phyloP scores from a whole-genome alignment of 2,888 invertebrate species.

The Scotopteryx bipunctaria region DNA sequence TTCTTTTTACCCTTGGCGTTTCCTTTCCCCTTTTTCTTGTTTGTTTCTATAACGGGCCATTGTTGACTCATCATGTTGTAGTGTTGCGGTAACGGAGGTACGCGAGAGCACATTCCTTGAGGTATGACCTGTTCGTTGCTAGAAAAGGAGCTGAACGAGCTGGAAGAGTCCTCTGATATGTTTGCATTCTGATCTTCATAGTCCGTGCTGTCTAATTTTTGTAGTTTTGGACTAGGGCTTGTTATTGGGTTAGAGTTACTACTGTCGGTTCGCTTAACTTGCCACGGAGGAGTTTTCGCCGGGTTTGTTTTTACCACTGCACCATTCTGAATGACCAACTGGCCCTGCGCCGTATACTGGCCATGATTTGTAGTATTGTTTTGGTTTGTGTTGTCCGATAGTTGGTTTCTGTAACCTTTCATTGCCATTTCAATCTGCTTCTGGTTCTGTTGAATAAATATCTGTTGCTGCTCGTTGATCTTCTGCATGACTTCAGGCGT shows the following conservation, averaged over 20 bases:
- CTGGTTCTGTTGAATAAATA: slow-evolving; percentile 82
- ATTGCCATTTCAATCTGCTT: slow-evolving; percentile 81
- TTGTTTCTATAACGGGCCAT: slow-evolving; percentile 65
- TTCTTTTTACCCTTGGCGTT: slow-evolving; percentile 81
- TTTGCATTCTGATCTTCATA: slow-evolving; percentile 66
- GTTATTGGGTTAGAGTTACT: slow-evolving; percentile 53
- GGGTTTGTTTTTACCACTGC: slow-evolving; percentile 77
- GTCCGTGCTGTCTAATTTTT: slow-evolving; percentile 64
- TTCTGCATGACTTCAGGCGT: slow-evolving; percentile 82
- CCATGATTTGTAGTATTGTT: slow-evolving; percentile 59
- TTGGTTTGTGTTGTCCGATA: slow-evolving; percentile 60
- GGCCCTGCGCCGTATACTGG: slow-evolving; percentile 68
- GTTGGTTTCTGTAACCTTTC: slow-evolving; percentile 74
- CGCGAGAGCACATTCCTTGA: slow-evolving; percentile 86
- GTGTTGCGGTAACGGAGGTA: slow-evolving; percentile 89
- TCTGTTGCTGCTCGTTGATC: slow-evolving; percentile 82
- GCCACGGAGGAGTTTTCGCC: slow-evolving; percentile 85
- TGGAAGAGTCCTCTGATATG: slow-evolving; percentile 65
- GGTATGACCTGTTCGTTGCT: slow-evolving; percentile 63
- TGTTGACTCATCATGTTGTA: slow-evolving; percentile 76
- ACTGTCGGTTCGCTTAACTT: slow-evolving; percentile 73
- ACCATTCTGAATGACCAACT: slow-evolving; percentile 76
- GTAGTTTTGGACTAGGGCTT: slow-evolving; percentile 64
- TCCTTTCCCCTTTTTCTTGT: slow-evolving; percentile 83
- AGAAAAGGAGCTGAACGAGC: slow-evolving; percentile 60